Conservation (phyloP, 2,113 vertebrate species). For the Pterocles orientalis region DNA sequence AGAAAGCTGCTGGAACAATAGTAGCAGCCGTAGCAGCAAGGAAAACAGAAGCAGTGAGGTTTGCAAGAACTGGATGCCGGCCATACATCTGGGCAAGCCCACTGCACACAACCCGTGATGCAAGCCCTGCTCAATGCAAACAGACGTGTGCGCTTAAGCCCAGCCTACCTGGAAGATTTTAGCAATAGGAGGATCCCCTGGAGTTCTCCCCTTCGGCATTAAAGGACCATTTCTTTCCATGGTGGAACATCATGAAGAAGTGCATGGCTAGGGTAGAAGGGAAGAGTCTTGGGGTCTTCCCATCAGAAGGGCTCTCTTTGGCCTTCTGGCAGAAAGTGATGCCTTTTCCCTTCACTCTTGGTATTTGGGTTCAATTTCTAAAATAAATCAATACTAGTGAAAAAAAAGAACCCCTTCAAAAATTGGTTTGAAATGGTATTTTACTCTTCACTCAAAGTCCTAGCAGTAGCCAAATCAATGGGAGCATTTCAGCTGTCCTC, state of each 20-base stretch:
- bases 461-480: not conserved
- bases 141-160: not conserved
- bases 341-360: not conserved
- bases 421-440: slow-evolving; percentile 1
- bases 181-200: not conserved
- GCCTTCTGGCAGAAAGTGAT: not conserved
- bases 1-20: not conserved
- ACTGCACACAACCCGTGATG: not conserved
- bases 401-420: not conserved
- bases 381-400: not conserved
- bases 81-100: slow-evolving; percentile 52
- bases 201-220: not conserved
- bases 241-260: not conserved
- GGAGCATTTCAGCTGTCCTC: not conserved
- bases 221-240: not conserved
- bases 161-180: not conserved
- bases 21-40: not conserved
- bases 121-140: not conserved
- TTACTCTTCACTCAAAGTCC: not conserved
- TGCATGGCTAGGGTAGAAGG: not conserved
- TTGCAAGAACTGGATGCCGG: not conserved
- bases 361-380: not conserved
- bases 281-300: not conserved
- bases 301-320: not conserved
- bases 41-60: slow-evolving; percentile 31